Evolutionary conservation across 2,888 invertebrate species (phyloP).

Genomic region (Lamellibrachia satsuma): DNA sequence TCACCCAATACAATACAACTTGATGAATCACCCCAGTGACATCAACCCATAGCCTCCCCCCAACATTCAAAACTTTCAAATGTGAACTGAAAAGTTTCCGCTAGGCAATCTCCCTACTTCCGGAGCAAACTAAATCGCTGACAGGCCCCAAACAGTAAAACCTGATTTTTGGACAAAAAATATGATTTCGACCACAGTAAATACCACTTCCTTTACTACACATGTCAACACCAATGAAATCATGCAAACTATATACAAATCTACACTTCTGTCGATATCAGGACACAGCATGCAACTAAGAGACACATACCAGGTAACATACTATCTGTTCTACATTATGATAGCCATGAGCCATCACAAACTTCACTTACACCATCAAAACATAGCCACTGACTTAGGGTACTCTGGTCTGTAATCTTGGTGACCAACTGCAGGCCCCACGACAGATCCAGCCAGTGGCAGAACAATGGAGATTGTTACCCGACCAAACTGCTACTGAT

Average conservation of each 20-base stretch:
- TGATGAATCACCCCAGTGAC: neutral
- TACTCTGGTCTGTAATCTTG: too few species aligned
- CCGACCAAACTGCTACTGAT: neutral
- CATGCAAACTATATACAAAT: slow-evolving; percentile 1
- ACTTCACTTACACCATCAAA: neutral
- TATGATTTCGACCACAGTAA: neutral
- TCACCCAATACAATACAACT: neutral
- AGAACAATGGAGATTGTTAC: neutral
- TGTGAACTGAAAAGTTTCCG: neutral
- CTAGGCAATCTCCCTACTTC: neutral
- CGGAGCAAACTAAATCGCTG: neutral
- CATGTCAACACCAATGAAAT: neutral
- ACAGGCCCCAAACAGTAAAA: neutral
- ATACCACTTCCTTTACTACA: neutral
- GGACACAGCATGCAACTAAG: neutral
- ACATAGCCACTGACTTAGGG: neutral
- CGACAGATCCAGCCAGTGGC: neutral
- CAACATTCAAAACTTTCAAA: neutral
- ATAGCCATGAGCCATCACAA: neutral
- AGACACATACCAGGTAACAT: neutral
- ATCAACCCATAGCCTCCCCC: neutral
- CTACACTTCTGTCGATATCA: neutral
- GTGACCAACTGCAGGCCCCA: too few species aligned
- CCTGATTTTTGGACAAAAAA: neutral
- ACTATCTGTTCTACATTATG: neutral